These are phyloP conservation scores for Artibeus jamaicensis DNA, from an alignment of 2,797 vertebrate genomes.

Conservation along the genomic window DNA sequence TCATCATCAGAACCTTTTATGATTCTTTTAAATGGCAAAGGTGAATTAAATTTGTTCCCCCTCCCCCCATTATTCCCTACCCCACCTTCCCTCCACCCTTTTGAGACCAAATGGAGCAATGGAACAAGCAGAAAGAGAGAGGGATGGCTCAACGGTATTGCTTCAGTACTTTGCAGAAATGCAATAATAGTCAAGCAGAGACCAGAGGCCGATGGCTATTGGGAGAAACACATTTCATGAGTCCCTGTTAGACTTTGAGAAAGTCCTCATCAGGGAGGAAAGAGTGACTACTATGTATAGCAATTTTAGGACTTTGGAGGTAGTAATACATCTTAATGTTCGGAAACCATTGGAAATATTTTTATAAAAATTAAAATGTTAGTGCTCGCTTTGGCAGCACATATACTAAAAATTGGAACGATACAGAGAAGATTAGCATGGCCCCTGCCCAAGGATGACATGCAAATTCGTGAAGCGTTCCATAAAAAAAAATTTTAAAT, in stretches of 20 bases:
- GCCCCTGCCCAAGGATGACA: no score
- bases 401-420: no score
- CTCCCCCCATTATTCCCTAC: not conserved
- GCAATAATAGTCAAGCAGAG: not conserved
- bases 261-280: not conserved
- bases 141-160: not conserved
- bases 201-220: not conserved
- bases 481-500: constrained; percentile 17
- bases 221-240: not conserved
- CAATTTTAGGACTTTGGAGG: constrained; percentile 5
- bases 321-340: not conserved
- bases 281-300: not conserved
- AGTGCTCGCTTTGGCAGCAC: no score
- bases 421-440: no score
- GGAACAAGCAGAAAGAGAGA: not conserved
- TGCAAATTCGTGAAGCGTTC: no score
- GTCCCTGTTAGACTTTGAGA: not conserved
- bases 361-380: not conserved
- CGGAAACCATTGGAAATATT: constrained; percentile 1
- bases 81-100: not conserved
- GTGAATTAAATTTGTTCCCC: not conserved
- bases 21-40: not conserved
- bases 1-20: not conserved
- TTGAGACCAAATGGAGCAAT: not conserved
- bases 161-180: not conserved